phyloP scores from a whole-genome alignment of 2,888 invertebrate species.

The Craniophora ligustri region DNA sequence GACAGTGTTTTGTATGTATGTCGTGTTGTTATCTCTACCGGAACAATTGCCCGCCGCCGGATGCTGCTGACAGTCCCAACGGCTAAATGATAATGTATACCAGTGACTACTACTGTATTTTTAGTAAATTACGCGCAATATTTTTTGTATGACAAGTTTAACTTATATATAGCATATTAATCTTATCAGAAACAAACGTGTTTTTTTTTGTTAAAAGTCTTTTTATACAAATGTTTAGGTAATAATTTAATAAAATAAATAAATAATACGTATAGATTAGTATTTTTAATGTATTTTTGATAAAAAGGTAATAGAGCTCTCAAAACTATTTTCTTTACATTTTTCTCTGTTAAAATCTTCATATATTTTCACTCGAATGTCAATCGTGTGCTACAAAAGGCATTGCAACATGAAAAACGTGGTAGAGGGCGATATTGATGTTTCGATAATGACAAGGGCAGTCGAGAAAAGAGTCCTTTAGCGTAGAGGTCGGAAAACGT shows the following conservation, averaged over 20 bases:
- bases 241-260: no score
- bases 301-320: not conserved
- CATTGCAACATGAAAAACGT: constrained; percentile 7
- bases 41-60: constrained; percentile 58
- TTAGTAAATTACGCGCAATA: constrained; percentile 37
- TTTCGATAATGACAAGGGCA: constrained; percentile 43
- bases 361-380: no score
- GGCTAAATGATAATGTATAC: constrained; percentile 55
- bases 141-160: constrained; percentile 14
- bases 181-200: constrained; percentile 11
- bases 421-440: constrained; percentile 26
- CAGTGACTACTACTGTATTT: constrained; percentile 27
- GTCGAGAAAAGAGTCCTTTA: constrained; percentile 25
- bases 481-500: constrained; percentile 29
- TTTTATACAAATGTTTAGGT: no score
- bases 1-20: constrained; percentile 38
- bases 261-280: no score
- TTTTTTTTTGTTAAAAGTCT: no score
- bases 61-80: constrained; percentile 51
- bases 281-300: not conserved
- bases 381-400: constrained; percentile 10
- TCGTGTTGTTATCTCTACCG: constrained; percentile 57
- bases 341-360: no score
- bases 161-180: not conserved
- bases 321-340: no score